Percentiles rank a stretch among this genome's conserved stretches.
phyloP scores from a whole-genome alignment of 2,888 invertebrate species.

The Limenitis arthemis region DNA sequence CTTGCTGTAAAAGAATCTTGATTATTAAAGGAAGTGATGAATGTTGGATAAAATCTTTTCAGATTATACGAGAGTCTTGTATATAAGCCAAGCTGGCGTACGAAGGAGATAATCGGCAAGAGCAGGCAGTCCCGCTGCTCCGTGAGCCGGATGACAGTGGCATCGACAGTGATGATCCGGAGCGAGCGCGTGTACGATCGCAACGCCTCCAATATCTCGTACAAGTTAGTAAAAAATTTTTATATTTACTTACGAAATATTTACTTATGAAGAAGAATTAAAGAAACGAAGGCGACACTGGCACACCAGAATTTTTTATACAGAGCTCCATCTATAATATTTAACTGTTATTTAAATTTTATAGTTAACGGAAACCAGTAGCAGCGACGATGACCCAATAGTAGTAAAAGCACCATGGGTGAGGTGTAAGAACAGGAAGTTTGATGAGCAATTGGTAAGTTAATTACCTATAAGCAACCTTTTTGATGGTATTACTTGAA shows the following conservation, averaged over 20 bases:
- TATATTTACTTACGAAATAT: neutral
- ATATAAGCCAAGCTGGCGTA: constrained; percentile 40
- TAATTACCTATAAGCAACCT: neutral
- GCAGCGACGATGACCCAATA: constrained; percentile 35
- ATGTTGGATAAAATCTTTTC: neutral
- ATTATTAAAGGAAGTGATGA: neutral
- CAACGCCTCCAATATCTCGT: neutral
- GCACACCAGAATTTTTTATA: neutral
- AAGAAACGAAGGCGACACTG: no score
- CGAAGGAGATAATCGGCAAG: constrained; percentile 22
- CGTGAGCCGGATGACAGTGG: constrained; percentile 51
- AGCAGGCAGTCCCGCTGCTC: constrained; percentile 32
- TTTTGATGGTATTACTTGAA: no score
- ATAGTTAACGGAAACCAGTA: constrained; percentile 36
- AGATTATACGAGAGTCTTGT: constrained; percentile 29
- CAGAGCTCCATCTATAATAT: neutral
- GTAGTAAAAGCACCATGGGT: constrained; percentile 27
- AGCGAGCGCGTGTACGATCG: constrained; percentile 2
- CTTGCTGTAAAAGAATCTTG: no score
- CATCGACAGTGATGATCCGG: constrained; percentile 51
- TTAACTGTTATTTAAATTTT: constrained; percentile 11
- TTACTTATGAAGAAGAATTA: no score
- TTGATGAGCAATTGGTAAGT: constrained; percentile 25
- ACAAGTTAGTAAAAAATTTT: constrained; percentile 9
- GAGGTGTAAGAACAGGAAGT: constrained; percentile 18